A percentile compares a stretch with the other conserved stretches of the same genome.
Conservation (phyloP, 2,797 vertebrate genomes). For the Notolepis coatsorum region DNA sequence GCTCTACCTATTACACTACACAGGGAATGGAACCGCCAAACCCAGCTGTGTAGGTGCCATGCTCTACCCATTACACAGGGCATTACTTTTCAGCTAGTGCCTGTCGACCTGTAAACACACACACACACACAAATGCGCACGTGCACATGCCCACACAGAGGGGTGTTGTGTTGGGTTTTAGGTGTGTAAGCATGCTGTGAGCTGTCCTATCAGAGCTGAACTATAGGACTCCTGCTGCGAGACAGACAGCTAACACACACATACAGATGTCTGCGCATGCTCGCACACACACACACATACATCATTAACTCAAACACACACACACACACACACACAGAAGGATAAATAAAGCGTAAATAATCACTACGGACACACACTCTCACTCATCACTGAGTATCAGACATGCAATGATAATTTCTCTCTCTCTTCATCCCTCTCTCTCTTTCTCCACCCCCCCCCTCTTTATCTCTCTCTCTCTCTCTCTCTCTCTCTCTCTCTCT, state of each 20-base stretch:
- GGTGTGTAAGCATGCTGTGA: slow-evolving; percentile 30
- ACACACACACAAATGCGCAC: not conserved
- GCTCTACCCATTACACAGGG: no score
- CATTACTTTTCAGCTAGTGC: no score
- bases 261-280: not conserved
- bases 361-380: slow-evolving; percentile 13
- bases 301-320: not conserved
- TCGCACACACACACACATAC: not conserved
- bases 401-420: slow-evolving; percentile 34
- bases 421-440: no score
- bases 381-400: slow-evolving; percentile 36
- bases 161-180: not conserved
- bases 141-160: not conserved
- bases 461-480: not conserved
- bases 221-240: slow-evolving; percentile 42
- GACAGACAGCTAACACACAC: not conserved
- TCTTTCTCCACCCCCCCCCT: no score
- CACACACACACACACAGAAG: not conserved
- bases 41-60: no score
- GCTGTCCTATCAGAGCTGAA: slow-evolving; percentile 51
- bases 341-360: slow-evolving; percentile 38
- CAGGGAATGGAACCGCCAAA: no score
- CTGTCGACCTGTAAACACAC: no score
- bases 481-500: slow-evolving; percentile 2
- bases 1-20: no score